These are phyloP conservation scores for Callyntrura guangdongensis DNA, from an alignment of 2,888 invertebrate genomes.

Conservation along the genomic window DNA sequence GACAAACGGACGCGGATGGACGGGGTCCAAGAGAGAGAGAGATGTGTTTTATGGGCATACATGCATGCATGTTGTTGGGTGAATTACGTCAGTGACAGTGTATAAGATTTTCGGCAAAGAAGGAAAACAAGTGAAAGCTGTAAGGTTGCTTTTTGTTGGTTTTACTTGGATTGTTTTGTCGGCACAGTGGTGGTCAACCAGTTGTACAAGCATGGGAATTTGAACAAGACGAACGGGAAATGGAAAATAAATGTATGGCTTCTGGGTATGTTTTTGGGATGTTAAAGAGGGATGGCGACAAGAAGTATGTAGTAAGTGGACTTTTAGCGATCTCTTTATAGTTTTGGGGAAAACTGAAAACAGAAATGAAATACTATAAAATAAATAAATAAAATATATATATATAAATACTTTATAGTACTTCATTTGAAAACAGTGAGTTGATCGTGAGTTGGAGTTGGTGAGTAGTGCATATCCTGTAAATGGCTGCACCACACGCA, in stretches of 20 bases:
- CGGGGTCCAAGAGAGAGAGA: not conserved
- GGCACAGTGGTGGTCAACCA: not conserved
- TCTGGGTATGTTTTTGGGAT: constrained; percentile 7
- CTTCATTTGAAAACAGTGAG: no score
- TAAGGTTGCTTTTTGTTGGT: constrained; percentile 1
- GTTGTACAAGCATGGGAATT: not conserved
- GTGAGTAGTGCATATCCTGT: no score
- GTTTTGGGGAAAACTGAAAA: no score
- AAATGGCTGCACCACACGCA: no score
- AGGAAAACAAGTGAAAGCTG: constrained; percentile 28
- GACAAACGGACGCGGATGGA: not conserved
- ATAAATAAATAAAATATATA: no score
- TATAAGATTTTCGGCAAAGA: not conserved
- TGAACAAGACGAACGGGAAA: not conserved
- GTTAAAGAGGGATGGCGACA: constrained; percentile 2
- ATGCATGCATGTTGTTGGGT: not conserved
- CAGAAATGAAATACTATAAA: no score
- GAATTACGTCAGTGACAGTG: constrained; percentile 2
- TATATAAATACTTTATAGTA: no score
- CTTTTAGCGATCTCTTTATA: not conserved
- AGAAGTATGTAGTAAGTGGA: constrained; percentile 14
- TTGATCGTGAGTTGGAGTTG: no score
- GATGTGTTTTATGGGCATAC: constrained; percentile 21
- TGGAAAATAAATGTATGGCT: constrained; percentile 40
- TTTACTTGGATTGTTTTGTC: not conserved